A percentile compares a stretch with the other conserved stretches of the same genome.
These are phyloP conservation scores for Vanessa cardui DNA, from an alignment of 2,888 invertebrate species.

Conservation along the genomic window DNA sequence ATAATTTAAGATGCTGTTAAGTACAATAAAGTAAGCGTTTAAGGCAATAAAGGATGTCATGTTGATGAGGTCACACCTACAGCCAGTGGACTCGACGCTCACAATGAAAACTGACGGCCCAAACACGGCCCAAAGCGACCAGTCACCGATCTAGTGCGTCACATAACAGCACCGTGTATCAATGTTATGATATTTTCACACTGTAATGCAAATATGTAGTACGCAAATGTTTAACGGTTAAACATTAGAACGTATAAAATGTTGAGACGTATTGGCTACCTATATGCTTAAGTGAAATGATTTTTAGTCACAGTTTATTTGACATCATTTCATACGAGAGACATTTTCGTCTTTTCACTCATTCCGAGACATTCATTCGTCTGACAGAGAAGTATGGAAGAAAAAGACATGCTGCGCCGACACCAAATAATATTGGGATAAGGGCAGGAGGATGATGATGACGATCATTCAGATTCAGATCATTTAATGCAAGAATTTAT, in stretches of 20 bases:
- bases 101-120: constrained; percentile 49
- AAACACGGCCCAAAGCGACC: constrained; percentile 17
- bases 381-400: no score
- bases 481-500: no score
- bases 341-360: no score
- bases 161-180: constrained; percentile 9
- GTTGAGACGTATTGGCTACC: background rate
- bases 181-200: constrained; percentile 29
- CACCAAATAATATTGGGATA: no score
- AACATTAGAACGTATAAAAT: constrained; percentile 4
- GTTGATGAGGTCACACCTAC: constrained; percentile 54
- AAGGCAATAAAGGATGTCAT: constrained; percentile 55
- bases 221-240: constrained; percentile 29
- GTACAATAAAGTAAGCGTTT: constrained; percentile 36
- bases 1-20: constrained; percentile 19
- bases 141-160: constrained; percentile 19
- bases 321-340: no score
- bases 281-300: background rate
- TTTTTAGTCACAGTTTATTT: no score
- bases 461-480: no score
- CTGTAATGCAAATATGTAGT: constrained; percentile 27
- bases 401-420: no score
- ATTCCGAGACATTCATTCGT: no score
- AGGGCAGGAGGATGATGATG: no score
- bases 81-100: constrained; percentile 49